phyloP scores from a whole-genome alignment of 2,113 vertebrate genomes.

The Lota lota region DNA sequence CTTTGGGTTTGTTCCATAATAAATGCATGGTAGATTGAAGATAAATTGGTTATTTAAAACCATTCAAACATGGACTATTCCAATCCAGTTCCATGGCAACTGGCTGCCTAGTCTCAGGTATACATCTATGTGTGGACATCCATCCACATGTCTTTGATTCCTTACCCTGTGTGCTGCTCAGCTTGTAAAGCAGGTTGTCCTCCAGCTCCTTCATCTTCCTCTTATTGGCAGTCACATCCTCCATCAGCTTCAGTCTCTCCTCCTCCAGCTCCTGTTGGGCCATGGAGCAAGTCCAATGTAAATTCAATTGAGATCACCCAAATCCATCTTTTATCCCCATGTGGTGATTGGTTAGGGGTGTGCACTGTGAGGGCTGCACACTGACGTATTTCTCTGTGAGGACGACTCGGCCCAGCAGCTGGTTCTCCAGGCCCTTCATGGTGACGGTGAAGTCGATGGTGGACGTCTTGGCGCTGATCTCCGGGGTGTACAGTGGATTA shows the following conservation, averaged over 20 bases:
- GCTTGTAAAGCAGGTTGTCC: constrained; percentile 82
- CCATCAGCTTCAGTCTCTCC: constrained; percentile 82
- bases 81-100: too few species aligned
- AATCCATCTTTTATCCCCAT: too few species aligned
- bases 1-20: too few species aligned
- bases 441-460: constrained; percentile 91
- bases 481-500: constrained; percentile 85
- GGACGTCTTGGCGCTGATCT: constrained; percentile 84
- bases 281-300: too few species aligned
- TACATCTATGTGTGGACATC: too few species aligned
- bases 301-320: too few species aligned
- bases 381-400: constrained; percentile 83
- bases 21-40: too few species aligned
- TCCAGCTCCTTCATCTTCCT: constrained; percentile 87
- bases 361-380: background rate
- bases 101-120: too few species aligned
- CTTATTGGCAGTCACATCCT: constrained; percentile 83
- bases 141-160: too few species aligned
- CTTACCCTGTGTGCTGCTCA: constrained; percentile 80
- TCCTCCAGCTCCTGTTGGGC: constrained; percentile 89
- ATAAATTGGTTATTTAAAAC: too few species aligned
- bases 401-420: constrained; percentile 85
- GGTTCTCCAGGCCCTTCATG: constrained; percentile 87
- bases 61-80: too few species aligned
- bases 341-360: too few species aligned